Conservation (phyloP, 1,140 invertebrate genomes). For the Latrodectus geometricus region DNA sequence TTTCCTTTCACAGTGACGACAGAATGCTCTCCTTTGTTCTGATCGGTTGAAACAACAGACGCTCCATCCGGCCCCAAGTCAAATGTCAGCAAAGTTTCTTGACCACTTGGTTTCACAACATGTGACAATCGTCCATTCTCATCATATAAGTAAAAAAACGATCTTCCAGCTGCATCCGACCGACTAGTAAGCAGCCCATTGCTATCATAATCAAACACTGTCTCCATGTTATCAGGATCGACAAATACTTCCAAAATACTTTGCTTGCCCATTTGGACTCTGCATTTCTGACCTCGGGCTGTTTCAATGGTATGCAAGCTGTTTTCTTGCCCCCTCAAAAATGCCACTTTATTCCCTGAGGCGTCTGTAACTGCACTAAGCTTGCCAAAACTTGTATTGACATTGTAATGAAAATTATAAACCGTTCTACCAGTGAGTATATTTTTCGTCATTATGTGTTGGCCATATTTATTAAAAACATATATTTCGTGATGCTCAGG, state of each 20-base stretch:
- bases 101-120: slow-evolving; percentile 91
- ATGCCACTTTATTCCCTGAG: slow-evolving; percentile 88
- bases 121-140: slow-evolving; percentile 90
- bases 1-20: slow-evolving; percentile 81
- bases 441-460: slow-evolving; percentile 91
- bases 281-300: slow-evolving; percentile 91
- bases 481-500: slow-evolving; percentile 96
- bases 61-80: slow-evolving; percentile 91
- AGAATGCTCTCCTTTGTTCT: slow-evolving; percentile 50
- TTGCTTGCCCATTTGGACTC: slow-evolving; percentile 77
- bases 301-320: slow-evolving; percentile 94
- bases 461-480: slow-evolving; percentile 94
- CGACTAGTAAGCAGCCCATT: slow-evolving; percentile 81
- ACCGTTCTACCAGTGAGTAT: slow-evolving; percentile 91
- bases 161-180: slow-evolving; percentile 87
- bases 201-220: slow-evolving; percentile 92
- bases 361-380: slow-evolving; percentile 91
- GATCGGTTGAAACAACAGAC: slow-evolving; percentile 78
- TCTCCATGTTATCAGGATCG: slow-evolving; percentile 90
- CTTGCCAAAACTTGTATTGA: slow-evolving; percentile 96
- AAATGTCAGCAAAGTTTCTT: slow-evolving; percentile 85
- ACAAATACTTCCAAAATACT: slow-evolving; percentile 89
- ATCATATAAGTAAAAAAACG: slow-evolving; percentile 95
- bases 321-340: slow-evolving; percentile 88
- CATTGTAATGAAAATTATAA: slow-evolving; percentile 94